These are phyloP conservation scores for Halictus quadricinctus DNA, from an alignment of 2,888 invertebrate species.

Conservation along the genomic window DNA sequence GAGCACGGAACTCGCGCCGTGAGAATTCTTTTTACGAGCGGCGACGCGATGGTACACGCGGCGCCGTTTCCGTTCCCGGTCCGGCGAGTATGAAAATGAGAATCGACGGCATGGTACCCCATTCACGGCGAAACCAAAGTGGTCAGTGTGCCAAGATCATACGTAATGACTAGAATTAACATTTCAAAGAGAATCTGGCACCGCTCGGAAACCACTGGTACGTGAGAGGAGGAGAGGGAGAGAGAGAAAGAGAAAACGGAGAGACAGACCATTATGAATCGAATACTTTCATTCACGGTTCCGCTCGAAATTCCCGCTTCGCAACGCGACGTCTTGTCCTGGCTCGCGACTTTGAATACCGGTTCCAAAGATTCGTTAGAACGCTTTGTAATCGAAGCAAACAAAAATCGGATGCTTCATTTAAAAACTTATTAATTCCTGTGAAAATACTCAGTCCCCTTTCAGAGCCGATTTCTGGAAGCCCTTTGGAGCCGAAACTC, in stretches of 20 bases:
- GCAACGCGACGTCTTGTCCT: not conserved
- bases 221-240: not conserved
- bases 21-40: not conserved
- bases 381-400: too few species aligned
- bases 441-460: too few species aligned
- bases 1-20: not conserved
- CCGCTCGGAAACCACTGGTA: not conserved
- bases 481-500: too few species aligned
- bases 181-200: conserved; percentile 59
- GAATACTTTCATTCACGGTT: conserved; percentile 60
- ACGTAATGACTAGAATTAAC: conserved; percentile 62
- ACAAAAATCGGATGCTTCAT: too few species aligned
- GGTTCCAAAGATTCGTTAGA: not conserved
- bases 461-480: too few species aligned
- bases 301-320: conserved; percentile 3
- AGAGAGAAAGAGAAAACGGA: not conserved
- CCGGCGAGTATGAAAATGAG: conserved; percentile 40
- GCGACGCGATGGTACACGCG: not conserved
- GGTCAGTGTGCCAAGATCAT: conserved; percentile 68
- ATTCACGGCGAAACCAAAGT: conserved; percentile 35
- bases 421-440: too few species aligned
- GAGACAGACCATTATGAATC: conserved; percentile 52
- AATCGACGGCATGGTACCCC: conserved; percentile 21
- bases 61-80: not conserved
- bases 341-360: conserved; percentile 8